These are phyloP conservation scores for Phytoseiulus persimilis DNA, from an alignment of 2,888 invertebrate genomes.

Conservation along the genomic window DNA sequence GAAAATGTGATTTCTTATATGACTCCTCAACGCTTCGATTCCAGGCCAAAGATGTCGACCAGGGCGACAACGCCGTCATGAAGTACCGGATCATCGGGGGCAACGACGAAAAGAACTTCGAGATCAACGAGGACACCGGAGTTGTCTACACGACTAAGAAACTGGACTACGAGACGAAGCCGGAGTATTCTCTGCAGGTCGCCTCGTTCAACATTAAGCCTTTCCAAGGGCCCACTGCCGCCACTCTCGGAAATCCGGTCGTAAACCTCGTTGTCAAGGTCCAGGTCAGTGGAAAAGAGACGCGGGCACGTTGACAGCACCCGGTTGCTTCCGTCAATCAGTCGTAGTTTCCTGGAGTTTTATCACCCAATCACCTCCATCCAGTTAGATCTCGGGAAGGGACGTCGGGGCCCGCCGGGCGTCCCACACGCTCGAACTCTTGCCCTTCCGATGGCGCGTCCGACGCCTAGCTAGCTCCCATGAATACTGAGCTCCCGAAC, in stretches of 20 bases:
- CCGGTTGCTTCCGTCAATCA: background rate
- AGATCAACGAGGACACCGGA: conserved; percentile 47
- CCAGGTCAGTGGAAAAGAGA: conserved; percentile 43
- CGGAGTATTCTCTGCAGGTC: conserved; percentile 46
- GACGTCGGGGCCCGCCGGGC: too few species aligned
- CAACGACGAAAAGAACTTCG: conserved; percentile 47
- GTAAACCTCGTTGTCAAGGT: conserved; percentile 47
- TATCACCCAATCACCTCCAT: background rate
- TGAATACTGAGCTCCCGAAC: background rate
- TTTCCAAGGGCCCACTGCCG: conserved; percentile 46
- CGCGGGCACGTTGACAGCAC: background rate
- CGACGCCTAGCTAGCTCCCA: background rate
- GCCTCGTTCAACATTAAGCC: conserved; percentile 47
- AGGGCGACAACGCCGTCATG: conserved; percentile 68
- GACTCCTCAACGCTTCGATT: too few species aligned
- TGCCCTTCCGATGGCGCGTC: background rate
- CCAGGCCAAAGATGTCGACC: conserved; percentile 66
- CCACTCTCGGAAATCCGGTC: conserved; percentile 46
- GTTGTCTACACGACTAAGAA: conserved; percentile 45
- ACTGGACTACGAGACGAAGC: conserved; percentile 46
- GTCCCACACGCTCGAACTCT: background rate
- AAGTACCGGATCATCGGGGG: conserved; percentile 55
- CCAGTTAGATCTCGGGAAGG: too few species aligned
- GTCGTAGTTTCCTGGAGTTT: background rate
- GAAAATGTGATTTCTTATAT: too few species aligned